Base-by-base conservation (phyloP, 2,113 vertebrate genomes). In the Sinosuthora webbiana region DNA sequence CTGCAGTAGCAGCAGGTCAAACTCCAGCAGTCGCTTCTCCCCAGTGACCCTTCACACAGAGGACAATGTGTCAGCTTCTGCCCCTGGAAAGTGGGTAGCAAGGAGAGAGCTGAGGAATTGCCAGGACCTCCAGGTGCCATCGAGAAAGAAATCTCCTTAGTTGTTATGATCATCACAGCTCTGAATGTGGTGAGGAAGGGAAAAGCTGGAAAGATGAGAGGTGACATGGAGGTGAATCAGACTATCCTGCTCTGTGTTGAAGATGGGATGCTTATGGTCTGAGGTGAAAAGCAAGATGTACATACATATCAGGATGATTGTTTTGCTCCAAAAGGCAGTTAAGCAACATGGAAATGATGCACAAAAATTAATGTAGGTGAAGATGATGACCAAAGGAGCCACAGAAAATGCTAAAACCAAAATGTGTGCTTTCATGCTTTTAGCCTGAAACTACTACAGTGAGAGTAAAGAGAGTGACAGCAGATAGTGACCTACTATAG, bases 251-350 rank as follows among this genome's bases (percentile, higher is more conserved):
- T 78, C 8, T 25, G 1, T 0, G 22, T 12, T 52, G 56, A 28
- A 52, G 35, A 19, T 57, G 41, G 65, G 31, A 63, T 10, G 0
- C 62, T 45, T 37, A 10, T 3, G 4, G 31, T 87, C 47, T 84
- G 56, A 89, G 47, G 24, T 59, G 57, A 87, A 73, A 63, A 62
- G 37, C 31, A 67, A 68, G 37, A 33, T 27, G 27, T 30, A n/a
- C 1, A 0, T 56, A 20, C 0, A 0, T 65, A 52, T 31, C 33
- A 31, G 35, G 64, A 44, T 80, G 37, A 42, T 65, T 53, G 4
- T 82, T 74, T 59, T 94, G 62, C 65, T 53, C 22, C 12, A 67
- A 53, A 67, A 76, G 25, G 19, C 37, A 87, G 42, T 5, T 47
- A 59, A 64, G 57, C 27, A 87, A 55, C 45, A 78, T 0, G 37